These are phyloP conservation scores for Lathamus discolor DNA, from an alignment of 2,113 vertebrate genomes.

Conservation along the genomic window DNA sequence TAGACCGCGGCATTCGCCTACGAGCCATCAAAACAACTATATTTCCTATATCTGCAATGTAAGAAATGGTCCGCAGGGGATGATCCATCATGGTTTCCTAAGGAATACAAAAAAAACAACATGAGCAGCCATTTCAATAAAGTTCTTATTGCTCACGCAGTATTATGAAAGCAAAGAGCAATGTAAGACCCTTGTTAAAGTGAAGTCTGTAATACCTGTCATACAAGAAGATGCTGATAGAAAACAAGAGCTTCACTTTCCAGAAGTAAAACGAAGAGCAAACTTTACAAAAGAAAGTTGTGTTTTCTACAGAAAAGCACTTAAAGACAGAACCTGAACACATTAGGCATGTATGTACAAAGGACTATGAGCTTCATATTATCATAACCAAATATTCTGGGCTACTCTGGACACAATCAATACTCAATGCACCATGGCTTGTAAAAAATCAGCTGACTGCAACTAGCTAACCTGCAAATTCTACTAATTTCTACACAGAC, in stretches of 20 bases:
- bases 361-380: background rate
- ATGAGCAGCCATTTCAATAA: background rate
- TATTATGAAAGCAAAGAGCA: background rate
- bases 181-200: background rate
- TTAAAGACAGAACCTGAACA: background rate
- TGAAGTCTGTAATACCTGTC: background rate
- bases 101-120: background rate
- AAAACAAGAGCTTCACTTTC: background rate
- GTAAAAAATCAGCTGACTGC: background rate
- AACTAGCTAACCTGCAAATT: background rate
- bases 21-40: conserved; percentile 97
- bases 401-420: background rate
- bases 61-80: conserved; percentile 94
- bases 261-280: background rate
- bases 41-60: conserved; percentile 97
- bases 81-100: conserved; percentile 98
- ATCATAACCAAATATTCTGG: background rate
- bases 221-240: background rate
- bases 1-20: conserved; percentile 87
- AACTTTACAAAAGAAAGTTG: background rate
- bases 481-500: background rate
- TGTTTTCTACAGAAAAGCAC: background rate
- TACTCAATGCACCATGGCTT: background rate
- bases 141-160: background rate
- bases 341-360: background rate